Evolutionary conservation across 2,888 invertebrate species (phyloP).

Genomic region (Latrodectus elegans): DNA sequence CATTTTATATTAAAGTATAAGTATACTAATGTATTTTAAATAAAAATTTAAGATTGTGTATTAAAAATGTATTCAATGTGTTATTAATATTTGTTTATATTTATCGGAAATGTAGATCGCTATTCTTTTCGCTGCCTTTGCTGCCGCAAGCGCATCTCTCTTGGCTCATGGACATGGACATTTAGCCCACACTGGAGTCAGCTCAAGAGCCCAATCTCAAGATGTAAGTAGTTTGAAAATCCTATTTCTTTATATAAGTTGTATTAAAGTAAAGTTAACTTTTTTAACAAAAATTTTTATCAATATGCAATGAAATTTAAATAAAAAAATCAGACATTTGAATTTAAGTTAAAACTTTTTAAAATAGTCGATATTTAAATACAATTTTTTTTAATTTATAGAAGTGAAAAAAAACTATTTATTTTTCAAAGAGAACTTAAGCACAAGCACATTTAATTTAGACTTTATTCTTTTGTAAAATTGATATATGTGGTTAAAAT

Average conservation of each 20-base stretch:
- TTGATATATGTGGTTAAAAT: too few relatives aligned
- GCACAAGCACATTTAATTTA: too few relatives aligned
- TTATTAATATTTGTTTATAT: background rate
- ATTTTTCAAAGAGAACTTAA: too few relatives aligned
- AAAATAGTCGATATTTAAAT: background rate
- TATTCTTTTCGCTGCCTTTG: slow-evolving; percentile 39
- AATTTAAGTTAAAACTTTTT: background rate
- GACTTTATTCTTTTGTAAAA: too few relatives aligned
- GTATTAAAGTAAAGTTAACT: background rate
- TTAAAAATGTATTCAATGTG: background rate
- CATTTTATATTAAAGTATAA: background rate
- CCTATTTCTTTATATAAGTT: background rate
- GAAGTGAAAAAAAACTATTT: background rate
- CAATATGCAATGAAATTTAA: background rate
- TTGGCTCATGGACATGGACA: background rate
- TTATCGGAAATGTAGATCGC: slow-evolving; percentile 4
- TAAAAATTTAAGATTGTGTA: background rate
- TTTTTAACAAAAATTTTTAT: background rate
- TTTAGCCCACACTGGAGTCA: slow-evolving; percentile 36
- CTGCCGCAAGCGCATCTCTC: slow-evolving; percentile 32
- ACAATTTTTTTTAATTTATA: background rate
- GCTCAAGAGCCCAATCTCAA: slow-evolving; percentile 31
- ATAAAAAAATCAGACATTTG: background rate
- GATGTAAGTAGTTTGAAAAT: slow-evolving; percentile 36
- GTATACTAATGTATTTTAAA: background rate